Evolutionary conservation across 1,140 invertebrate species (phyloP).

Genomic region (Diachasmimorpha longicaudata): DNA sequence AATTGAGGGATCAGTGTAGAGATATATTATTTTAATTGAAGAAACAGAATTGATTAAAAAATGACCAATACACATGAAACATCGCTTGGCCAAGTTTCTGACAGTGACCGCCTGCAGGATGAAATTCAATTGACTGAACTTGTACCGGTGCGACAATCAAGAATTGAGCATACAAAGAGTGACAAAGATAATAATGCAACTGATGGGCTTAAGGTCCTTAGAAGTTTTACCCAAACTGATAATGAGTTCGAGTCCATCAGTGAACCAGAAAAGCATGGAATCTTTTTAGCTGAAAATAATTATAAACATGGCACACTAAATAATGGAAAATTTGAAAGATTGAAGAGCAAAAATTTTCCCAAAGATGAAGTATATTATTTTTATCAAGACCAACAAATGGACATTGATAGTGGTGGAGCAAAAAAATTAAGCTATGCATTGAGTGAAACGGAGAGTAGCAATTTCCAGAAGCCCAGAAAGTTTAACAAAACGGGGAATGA

Average conservation of each 20-base stretch:
- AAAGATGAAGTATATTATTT: constrained; percentile 32
- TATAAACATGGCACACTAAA: constrained; percentile 1
- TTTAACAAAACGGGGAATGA: too few species aligned
- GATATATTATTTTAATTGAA: background rate
- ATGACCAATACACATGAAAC: constrained; percentile 46
- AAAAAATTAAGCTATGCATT: background rate
- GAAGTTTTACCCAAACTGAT: constrained; percentile 44
- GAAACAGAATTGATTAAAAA: background rate
- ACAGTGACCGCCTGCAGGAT: constrained; percentile 39
- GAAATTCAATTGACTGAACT: constrained; percentile 56
- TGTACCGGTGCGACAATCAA: constrained; percentile 52
- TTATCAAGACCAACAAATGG: constrained; percentile 10
- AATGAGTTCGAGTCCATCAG: constrained; percentile 10
- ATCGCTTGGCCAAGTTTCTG: constrained; percentile 28
- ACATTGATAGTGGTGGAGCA: constrained; percentile 16
- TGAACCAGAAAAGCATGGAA: background rate
- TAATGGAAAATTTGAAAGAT: background rate
- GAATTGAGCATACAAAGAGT: constrained; percentile 39
- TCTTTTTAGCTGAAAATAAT: background rate
- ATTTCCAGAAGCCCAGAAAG: too few species aligned
- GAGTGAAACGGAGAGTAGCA: background rate
- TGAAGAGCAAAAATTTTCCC: background rate
- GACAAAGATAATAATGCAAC: constrained; percentile 37
- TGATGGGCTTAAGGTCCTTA: constrained; percentile 51
- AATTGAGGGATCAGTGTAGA: background rate